Evolutionary conservation across 2,113 vertebrate species (phyloP).

Genomic region (Paradoxurus hermaphroditus): DNA sequence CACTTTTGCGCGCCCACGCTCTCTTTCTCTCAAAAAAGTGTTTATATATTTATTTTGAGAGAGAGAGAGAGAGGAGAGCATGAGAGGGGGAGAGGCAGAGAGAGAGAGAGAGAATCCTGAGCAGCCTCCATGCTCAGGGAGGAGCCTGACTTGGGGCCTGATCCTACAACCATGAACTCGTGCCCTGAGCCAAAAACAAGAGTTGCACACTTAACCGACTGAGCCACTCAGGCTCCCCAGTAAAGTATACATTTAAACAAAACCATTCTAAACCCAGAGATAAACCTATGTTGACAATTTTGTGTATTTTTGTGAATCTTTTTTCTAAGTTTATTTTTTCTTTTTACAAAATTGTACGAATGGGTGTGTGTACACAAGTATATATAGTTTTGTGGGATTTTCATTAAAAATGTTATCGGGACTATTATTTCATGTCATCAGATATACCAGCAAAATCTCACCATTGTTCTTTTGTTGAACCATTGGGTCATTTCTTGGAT

Average conservation of each 20-base stretch:
- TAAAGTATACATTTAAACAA: neutral
- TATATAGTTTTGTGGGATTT: neutral
- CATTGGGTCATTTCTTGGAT: neutral
- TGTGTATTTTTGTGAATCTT: constrained; percentile 27
- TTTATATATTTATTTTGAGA: no score
- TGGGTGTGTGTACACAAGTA: neutral
- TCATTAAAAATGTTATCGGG: constrained; percentile 29
- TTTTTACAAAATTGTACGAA: neutral
- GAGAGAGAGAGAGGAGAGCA: no score
- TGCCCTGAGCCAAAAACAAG: no score
- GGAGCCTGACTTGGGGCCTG: no score
- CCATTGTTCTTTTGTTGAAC: constrained; percentile 11
- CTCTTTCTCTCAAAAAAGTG: no score
- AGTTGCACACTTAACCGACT: no score
- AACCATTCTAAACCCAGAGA: neutral
- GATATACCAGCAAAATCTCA: neutral
- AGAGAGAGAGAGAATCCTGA: no score
- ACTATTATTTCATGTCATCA: neutral
- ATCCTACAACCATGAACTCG: no score
- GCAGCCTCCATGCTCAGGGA: no score
- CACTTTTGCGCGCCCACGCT: no score
- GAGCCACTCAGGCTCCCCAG: no score
- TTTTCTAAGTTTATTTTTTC: neutral
- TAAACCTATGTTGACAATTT: neutral
- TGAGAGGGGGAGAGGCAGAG: no score